phyloP scores from a whole-genome alignment of 2,113 vertebrate species.

The Atrichornis clamosus region DNA sequence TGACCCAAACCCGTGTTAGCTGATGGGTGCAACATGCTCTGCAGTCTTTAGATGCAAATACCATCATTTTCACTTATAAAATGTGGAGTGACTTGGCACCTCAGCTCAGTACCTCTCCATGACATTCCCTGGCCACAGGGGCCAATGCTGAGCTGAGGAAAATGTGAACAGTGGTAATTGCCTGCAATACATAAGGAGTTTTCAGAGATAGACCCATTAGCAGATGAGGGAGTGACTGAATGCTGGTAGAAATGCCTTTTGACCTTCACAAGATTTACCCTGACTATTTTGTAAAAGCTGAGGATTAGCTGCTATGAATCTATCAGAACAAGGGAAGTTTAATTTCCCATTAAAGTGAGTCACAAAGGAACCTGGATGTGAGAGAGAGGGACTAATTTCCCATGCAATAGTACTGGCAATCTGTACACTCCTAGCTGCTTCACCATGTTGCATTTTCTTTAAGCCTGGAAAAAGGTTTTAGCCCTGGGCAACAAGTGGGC shows the following conservation, averaged over 20 bases:
- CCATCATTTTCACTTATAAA: background rate
- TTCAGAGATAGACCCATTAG: background rate
- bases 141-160: background rate
- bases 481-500: background rate
- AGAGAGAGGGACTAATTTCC: background rate
- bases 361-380: background rate
- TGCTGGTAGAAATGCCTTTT: slow-evolving; percentile 28
- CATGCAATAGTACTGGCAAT: background rate
- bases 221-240: background rate
- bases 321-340: background rate
- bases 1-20: background rate
- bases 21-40: background rate
- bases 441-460: background rate
- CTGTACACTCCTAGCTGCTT: background rate
- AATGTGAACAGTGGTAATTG: background rate
- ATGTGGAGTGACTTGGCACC: background rate
- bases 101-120: background rate
- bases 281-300: background rate
- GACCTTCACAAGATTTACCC: background rate
- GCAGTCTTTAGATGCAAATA: background rate
- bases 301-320: background rate
- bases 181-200: background rate
- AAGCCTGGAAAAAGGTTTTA: background rate
- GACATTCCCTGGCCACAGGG: background rate
- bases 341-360: background rate